Evolutionary conservation across 2,113 vertebrate genomes (phyloP).

Genomic region (Python bivittatus): DNA sequence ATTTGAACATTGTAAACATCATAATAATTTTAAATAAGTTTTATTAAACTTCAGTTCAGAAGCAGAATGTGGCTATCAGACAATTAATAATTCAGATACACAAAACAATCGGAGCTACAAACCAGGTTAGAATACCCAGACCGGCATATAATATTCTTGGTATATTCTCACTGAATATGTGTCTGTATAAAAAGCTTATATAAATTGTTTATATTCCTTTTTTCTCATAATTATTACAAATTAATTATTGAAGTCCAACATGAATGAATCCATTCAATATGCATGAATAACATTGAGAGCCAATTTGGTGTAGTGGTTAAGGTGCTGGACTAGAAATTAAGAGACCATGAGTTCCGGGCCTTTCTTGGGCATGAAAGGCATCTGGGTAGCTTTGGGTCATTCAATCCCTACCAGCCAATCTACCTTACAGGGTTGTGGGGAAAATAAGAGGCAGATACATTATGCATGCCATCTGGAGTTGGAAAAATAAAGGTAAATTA

Average conservation of each 20-base stretch:
- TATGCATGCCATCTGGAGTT: neutral
- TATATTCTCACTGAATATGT: neutral
- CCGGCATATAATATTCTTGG: neutral
- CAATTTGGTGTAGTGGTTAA: neutral
- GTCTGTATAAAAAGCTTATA: neutral
- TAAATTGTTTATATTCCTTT: neutral
- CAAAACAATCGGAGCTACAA: neutral
- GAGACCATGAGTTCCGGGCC: neutral
- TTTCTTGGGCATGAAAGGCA: neutral
- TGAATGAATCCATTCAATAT: too few species aligned
- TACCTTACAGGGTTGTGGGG: neutral
- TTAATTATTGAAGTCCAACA: neutral
- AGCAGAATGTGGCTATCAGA: neutral
- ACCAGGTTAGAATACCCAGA: neutral
- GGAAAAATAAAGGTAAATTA: neutral
- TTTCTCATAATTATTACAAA: neutral
- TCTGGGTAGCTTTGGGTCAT: neutral
- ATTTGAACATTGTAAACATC: neutral
- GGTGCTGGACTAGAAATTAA: neutral
- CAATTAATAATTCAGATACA: neutral
- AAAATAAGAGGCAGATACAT: neutral
- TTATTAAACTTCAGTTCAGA: neutral
- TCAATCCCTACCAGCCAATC: neutral
- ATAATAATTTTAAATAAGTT: neutral
- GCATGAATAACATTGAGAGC: neutral